Conservation (phyloP, 1,140 invertebrate genomes). For the Cyrtorhinus lividipennis region DNA sequence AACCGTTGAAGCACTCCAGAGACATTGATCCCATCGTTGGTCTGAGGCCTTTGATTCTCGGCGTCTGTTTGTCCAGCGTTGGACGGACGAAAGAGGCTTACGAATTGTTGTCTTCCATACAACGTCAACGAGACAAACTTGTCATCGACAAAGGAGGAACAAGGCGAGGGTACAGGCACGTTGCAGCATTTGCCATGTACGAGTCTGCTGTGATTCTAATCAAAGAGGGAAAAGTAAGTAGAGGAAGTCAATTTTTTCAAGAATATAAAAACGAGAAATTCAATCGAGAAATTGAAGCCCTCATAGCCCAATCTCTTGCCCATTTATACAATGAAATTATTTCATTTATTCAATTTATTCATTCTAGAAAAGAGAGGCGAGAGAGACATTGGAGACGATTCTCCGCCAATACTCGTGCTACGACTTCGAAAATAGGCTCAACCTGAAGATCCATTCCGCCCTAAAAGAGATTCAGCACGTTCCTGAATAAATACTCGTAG, state of each 20-base stretch:
- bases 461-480: constrained; percentile 28
- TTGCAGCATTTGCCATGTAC: constrained; percentile 51
- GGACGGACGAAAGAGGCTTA: constrained; percentile 35
- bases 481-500: too few relatives aligned
- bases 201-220: constrained; percentile 43
- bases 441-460: constrained; percentile 43
- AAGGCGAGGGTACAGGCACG: constrained; percentile 39
- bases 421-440: constrained; percentile 51
- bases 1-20: constrained; percentile 14
- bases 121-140: constrained; percentile 29
- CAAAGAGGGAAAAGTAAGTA: constrained; percentile 35
- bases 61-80: constrained; percentile 34
- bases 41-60: constrained; percentile 38
- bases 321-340: neutral
- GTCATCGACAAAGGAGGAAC: constrained; percentile 21
- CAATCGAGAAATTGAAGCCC: neutral
- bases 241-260: neutral
- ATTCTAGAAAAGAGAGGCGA: constrained; percentile 38
- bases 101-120: constrained; percentile 34
- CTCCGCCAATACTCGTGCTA: constrained; percentile 44
- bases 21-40: constrained; percentile 38
- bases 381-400: constrained; percentile 33
- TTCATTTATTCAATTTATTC: constrained; percentile 17
- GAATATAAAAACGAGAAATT: neutral
- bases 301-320: constrained; percentile 12